Evolutionary conservation across 30 jellyfish, hydroid and myxozoan species (phyloP).

Genomic region (Turritopsis rubra): DNA sequence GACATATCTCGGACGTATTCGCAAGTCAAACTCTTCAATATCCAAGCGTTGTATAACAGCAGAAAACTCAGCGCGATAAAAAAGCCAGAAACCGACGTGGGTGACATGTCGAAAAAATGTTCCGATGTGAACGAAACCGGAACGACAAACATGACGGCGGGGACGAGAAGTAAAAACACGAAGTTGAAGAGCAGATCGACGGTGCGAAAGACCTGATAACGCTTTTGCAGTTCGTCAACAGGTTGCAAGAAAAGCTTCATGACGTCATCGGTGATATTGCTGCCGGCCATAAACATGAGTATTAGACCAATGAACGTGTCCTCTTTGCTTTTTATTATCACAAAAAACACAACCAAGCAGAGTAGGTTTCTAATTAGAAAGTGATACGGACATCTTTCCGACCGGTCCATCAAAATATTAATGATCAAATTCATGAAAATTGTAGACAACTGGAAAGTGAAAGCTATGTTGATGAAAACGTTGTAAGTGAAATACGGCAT

Average conservation of each 20-base stretch:
- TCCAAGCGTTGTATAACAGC: constrained; percentile 6
- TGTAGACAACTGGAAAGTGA: not conserved
- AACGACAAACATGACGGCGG: not conserved
- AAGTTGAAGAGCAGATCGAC: not conserved
- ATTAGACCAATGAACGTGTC: not conserved
- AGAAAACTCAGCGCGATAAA: not conserved
- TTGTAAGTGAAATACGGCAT: constrained; percentile 3
- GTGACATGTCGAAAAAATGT: not conserved
- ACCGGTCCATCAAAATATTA: not conserved
- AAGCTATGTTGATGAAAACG: not conserved
- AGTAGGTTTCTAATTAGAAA: not conserved
- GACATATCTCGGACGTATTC: not conserved
- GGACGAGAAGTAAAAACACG: not conserved
- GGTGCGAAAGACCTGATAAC: not conserved
- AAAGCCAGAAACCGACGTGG: not conserved
- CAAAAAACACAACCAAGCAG: not conserved
- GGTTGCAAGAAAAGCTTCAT: not conserved
- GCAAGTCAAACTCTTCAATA: not conserved
- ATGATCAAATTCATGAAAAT: not conserved
- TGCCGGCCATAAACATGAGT: not conserved
- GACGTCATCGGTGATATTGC: not conserved
- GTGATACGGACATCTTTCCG: not conserved
- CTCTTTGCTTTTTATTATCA: not conserved
- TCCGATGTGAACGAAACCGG: constrained; percentile 11
- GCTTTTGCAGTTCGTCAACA: not conserved